Percentiles rank a stretch among this genome's conserved stretches.
Evolutionary conservation across 2,113 vertebrate genomes (phyloP).

Genomic region (Climacteris rufus): DNA sequence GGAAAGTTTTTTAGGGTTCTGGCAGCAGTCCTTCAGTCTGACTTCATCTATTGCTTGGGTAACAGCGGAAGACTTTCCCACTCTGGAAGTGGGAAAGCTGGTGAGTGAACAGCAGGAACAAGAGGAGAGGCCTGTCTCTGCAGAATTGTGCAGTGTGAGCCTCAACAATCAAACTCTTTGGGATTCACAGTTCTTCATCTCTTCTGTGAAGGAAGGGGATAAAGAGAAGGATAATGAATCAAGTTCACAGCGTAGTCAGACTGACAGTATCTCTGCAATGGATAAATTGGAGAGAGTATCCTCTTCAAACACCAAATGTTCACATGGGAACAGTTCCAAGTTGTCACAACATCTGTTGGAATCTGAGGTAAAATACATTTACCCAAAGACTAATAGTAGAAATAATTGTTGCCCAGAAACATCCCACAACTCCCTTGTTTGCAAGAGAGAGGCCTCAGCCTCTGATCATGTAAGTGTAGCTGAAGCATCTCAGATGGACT

Average conservation of each 20-base stretch:
- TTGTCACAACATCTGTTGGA: not conserved
- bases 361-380: not conserved
- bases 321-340: not conserved
- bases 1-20: conserved; percentile 42
- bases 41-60: conserved; percentile 63
- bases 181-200: not conserved
- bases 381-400: not conserved
- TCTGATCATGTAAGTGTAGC: not conserved
- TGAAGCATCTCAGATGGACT: not conserved
- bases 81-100: conserved; percentile 4
- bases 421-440: not conserved
- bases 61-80: conserved; percentile 41
- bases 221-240: not conserved
- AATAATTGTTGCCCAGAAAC: not conserved
- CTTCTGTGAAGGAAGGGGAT: not conserved
- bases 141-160: not conserved
- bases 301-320: not conserved
- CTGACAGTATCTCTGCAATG: not conserved
- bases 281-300: not conserved
- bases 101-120: conserved; percentile 22
- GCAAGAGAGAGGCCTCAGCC: not conserved
- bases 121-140: not conserved
- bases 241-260: not conserved
- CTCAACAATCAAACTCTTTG: not conserved
- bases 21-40: conserved; percentile 73